Percentiles rank a stretch among this genome's conserved stretches.
phyloP scores from a whole-genome alignment of 2,888 invertebrate genomes.

The Sinelater perroti region DNA sequence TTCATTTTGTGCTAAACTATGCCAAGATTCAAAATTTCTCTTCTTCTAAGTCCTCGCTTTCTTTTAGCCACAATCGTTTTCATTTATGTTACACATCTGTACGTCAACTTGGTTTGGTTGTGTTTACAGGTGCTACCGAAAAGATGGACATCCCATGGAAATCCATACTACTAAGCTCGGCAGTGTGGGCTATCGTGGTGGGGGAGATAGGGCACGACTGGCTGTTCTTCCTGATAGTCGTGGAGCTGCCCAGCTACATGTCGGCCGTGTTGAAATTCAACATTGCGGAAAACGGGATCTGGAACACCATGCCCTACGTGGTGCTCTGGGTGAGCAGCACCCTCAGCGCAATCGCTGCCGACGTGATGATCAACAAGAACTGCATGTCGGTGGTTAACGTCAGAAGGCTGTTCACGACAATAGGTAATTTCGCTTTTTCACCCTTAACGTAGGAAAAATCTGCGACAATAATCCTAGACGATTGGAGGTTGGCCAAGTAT shows the following conservation, averaged over 20 bases:
- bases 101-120: no score
- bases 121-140: constrained; percentile 2
- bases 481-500: no score
- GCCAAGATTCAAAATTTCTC: no score
- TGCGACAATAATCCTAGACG: not conserved
- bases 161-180: constrained; percentile 72
- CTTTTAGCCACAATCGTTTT: no score
- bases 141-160: constrained; percentile 62
- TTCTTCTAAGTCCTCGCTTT: no score
- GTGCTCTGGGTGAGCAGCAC: constrained; percentile 66
- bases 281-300: constrained; percentile 69
- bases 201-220: constrained; percentile 78
- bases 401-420: constrained; percentile 8
- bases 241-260: constrained; percentile 76
- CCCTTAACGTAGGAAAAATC: not conserved
- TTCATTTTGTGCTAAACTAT: no score
- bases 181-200: constrained; percentile 76
- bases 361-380: not conserved
- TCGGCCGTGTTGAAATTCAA: constrained; percentile 72
- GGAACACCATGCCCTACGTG: constrained; percentile 72
- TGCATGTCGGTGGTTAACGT: not conserved
- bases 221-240: constrained; percentile 76
- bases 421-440: no score
- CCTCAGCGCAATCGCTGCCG: constrained; percentile 3
- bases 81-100: no score